These are phyloP conservation scores for Entomobrya proxima DNA, from an alignment of 2,888 invertebrate species.

Conservation along the genomic window DNA sequence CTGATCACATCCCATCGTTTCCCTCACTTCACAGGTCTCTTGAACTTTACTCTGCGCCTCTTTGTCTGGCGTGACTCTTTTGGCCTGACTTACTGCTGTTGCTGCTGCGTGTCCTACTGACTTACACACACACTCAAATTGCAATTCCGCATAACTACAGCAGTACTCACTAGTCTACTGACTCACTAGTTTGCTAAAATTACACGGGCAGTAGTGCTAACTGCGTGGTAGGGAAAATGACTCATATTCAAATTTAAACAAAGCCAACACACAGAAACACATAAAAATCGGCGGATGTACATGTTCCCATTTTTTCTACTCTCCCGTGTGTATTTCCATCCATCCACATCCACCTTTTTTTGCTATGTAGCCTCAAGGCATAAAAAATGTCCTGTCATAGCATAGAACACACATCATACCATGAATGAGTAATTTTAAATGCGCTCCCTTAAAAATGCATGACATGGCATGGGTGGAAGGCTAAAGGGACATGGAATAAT, in stretches of 20 bases:
- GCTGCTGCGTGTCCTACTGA: background rate
- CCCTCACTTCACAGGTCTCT: background rate
- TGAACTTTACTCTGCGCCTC: background rate
- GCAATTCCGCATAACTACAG: background rate
- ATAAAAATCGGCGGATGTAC: too few species aligned
- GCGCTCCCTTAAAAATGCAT: background rate
- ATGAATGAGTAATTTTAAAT: slow-evolving; percentile 21
- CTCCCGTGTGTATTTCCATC: too few species aligned
- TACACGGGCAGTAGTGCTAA: too few species aligned
- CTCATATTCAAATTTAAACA: too few species aligned
- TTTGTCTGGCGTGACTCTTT: background rate
- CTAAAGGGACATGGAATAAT: background rate
- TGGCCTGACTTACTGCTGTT: background rate
- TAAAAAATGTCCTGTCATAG: background rate
- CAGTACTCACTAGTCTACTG: too few species aligned
- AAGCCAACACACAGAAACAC: too few species aligned
- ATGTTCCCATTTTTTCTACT: too few species aligned
- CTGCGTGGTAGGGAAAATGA: too few species aligned
- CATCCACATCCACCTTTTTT: background rate
- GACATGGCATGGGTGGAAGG: background rate
- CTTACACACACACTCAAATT: background rate
- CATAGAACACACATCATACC: background rate
- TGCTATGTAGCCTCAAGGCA: background rate
- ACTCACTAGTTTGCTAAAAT: too few species aligned
- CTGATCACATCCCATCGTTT: slow-evolving; percentile 11